A percentile compares a stretch with the other conserved stretches of the same genome.
These are phyloP conservation scores for Ptychobarbus kaznakovi DNA, from an alignment of 2,797 vertebrate genomes.

Conservation along the genomic window DNA sequence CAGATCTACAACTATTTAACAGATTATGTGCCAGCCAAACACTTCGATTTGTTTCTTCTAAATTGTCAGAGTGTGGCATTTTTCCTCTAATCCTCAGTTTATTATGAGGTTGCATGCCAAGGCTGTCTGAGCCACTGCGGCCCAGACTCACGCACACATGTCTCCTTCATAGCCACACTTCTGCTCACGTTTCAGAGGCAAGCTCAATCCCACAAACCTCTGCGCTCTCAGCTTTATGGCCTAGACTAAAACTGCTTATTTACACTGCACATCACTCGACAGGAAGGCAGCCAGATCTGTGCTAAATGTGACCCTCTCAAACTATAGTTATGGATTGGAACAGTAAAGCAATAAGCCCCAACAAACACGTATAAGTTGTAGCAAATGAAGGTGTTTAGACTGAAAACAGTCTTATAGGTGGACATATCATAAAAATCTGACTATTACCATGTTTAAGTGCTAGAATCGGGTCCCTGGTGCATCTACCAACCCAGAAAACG, in stretches of 20 bases:
- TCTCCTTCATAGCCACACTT: conserved; percentile 35
- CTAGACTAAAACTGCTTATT: conserved; percentile 35
- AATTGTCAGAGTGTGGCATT: background rate
- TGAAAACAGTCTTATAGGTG: background rate
- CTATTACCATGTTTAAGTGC: too few species aligned
- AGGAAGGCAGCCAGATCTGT: conserved; percentile 22
- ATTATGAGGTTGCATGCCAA: conserved; percentile 29
- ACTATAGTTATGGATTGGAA: conserved; percentile 6
- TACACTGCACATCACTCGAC: conserved; percentile 15
- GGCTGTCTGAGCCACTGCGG: background rate
- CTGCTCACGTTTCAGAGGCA: conserved; percentile 30
- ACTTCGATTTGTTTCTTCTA: background rate
- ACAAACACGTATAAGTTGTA: background rate
- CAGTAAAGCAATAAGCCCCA: background rate
- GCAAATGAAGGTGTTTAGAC: background rate
- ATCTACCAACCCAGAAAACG: too few species aligned
- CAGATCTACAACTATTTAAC: background rate
- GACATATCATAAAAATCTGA: too few species aligned
- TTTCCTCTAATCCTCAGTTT: conserved; percentile 2
- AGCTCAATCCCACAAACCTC: conserved; percentile 28
- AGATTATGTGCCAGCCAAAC: conserved; percentile 18
- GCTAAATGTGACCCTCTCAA: background rate
- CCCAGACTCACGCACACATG: conserved; percentile 21
- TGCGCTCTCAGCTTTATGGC: conserved; percentile 24
- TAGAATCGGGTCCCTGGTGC: too few species aligned